phyloP scores from a whole-genome alignment of 2,797 vertebrate genomes.

The Acanthurus leucopareius region DNA sequence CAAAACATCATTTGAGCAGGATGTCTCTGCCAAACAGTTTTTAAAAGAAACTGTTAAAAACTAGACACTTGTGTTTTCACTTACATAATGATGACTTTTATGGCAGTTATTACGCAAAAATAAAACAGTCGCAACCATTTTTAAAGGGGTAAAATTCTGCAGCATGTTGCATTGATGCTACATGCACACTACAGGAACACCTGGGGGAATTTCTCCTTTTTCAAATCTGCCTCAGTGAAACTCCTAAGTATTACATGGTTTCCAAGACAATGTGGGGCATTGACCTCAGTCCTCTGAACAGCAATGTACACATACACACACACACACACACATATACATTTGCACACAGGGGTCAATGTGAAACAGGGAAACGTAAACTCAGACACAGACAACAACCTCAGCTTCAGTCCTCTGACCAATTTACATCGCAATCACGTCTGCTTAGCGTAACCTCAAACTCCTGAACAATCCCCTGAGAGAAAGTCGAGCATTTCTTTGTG shows the following conservation, averaged over 20 bases:
- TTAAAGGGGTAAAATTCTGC: background rate
- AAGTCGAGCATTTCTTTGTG: slow-evolving; percentile 23
- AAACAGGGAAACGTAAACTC: slow-evolving; percentile 18
- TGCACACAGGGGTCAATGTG: background rate
- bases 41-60: no score
- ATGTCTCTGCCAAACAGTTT: no score
- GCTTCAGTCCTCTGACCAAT: slow-evolving; percentile 41
- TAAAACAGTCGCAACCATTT: background rate
- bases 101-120: background rate
- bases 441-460: slow-evolving; percentile 54
- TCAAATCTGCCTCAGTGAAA: background rate
- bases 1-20: no score
- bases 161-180: background rate
- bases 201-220: slow-evolving; percentile 10
- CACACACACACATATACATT: background rate
- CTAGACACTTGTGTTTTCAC: no score
- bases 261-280: background rate
- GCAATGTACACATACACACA: background rate
- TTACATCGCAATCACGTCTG: slow-evolving; percentile 66
- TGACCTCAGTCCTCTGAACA: background rate
- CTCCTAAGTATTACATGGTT: background rate
- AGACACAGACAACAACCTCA: slow-evolving; percentile 30
- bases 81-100: background rate
- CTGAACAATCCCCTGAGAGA: slow-evolving; percentile 55
- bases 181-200: background rate